Percentiles rank a stretch among this genome's conserved stretches.
These are phyloP conservation scores for Drosophila azteca DNA, from an alignment of 1,140 invertebrate species.

Conservation along the genomic window DNA sequence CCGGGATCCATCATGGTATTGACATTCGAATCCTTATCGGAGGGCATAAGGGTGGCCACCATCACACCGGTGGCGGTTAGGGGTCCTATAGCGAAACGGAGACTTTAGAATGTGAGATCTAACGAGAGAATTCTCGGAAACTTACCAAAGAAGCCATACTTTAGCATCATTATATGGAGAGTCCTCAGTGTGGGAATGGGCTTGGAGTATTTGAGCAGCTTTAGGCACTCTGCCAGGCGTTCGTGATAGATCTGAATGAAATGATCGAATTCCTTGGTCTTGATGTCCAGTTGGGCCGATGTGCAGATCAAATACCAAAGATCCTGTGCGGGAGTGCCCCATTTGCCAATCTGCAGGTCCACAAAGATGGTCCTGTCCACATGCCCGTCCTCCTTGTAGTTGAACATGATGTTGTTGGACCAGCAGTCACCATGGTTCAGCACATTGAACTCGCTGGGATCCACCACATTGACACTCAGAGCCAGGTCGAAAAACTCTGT, in stretches of 20 bases:
- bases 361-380: conserved; percentile 60
- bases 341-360: conserved; percentile 66
- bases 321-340: conserved; percentile 66
- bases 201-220: conserved; percentile 58
- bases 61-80: conserved; percentile 40
- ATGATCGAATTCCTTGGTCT: conserved; percentile 65
- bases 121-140: background rate
- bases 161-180: conserved; percentile 59
- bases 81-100: conserved; percentile 23
- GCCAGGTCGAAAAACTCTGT: conserved; percentile 29
- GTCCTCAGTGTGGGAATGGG: conserved; percentile 54
- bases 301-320: conserved; percentile 65
- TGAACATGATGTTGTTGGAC: conserved; percentile 84
- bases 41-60: conserved; percentile 40
- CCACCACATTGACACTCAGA: conserved; percentile 30
- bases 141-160: conserved; percentile 63
- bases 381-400: conserved; percentile 76
- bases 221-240: conserved; percentile 51
- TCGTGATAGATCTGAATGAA: conserved; percentile 69
- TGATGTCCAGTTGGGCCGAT: conserved; percentile 57
- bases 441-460: conserved; percentile 85
- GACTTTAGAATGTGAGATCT: background rate
- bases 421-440: conserved; percentile 87
- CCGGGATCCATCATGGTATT: conserved; percentile 52
- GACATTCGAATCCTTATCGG: conserved; percentile 65